phyloP scores from a whole-genome alignment of 2,888 invertebrate species.

The Yponomeuta plumbellus region DNA sequence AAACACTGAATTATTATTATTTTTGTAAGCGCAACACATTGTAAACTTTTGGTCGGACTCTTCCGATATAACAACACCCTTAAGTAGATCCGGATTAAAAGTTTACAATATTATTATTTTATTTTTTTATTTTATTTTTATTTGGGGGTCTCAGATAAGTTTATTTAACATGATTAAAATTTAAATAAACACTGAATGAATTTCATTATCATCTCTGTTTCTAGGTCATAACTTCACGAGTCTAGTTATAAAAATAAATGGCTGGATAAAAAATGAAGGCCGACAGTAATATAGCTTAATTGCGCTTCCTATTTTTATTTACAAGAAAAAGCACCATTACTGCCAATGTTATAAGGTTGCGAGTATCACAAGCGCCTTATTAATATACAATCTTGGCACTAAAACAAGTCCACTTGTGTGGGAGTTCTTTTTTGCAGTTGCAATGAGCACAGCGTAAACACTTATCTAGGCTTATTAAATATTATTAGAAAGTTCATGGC shows the following conservation, averaged over 20 bases:
- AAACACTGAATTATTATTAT: no score
- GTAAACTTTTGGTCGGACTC: no score
- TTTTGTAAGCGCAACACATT: no score
- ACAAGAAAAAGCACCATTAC: not conserved
- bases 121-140: no score
- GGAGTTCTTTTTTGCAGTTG: not conserved
- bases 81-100: no score
- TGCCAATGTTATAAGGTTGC: not conserved
- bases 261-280: not conserved
- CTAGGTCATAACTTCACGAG: not conserved
- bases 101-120: no score
- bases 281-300: not conserved
- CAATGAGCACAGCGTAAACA: not conserved
- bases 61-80: no score
- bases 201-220: not conserved
- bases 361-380: not conserved
- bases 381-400: slow-evolving; percentile 10
- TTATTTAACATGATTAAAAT: no score
- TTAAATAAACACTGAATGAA: no score
- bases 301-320: not conserved
- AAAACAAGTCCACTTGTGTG: not conserved
- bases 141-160: no score
- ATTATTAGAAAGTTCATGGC: no score
- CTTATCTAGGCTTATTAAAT: no score
- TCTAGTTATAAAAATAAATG: not conserved